These are phyloP conservation scores for Leucophora obtusa DNA, from an alignment of 2,888 invertebrate genomes.

Conservation along the genomic window DNA sequence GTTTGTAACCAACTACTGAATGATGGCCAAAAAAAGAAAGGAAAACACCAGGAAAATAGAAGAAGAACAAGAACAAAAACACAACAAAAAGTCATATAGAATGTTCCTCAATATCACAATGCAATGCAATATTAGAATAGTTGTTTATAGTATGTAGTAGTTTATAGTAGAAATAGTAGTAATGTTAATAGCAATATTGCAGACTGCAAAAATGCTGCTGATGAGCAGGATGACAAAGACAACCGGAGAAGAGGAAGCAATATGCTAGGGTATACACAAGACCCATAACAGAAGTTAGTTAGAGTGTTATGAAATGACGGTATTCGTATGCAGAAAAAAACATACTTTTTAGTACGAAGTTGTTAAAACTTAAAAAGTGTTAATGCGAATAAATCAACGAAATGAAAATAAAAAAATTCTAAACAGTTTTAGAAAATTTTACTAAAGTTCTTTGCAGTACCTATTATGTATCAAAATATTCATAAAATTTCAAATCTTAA, in stretches of 20 bases:
- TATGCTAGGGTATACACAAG: neutral
- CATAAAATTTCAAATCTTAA: neutral
- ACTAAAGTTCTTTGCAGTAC: no score
- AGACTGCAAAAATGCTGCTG: slow-evolving; percentile 33
- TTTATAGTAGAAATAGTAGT: slow-evolving; percentile 25
- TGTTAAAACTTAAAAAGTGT: neutral
- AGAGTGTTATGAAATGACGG: no score
- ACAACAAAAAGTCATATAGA: slow-evolving; percentile 35
- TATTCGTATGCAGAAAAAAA: neutral
- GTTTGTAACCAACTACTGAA: slow-evolving; percentile 64
- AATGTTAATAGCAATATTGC: slow-evolving; percentile 37
- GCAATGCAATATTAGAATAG: slow-evolving; percentile 55
- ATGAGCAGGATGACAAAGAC: neutral
- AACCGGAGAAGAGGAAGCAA: neutral
- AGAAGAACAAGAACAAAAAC: slow-evolving; percentile 46
- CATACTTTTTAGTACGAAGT: neutral
- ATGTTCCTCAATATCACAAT: slow-evolving; percentile 29
- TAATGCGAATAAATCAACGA: neutral
- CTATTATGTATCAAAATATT: no score
- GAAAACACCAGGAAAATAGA: neutral
- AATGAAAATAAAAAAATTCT: no score
- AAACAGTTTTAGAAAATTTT: no score
- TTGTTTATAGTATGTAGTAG: slow-evolving; percentile 39
- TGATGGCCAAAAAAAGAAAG: slow-evolving; percentile 56
- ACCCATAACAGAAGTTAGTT: neutral